A percentile compares a stretch with the other conserved stretches of the same genome.
Evolutionary conservation across 2,797 vertebrate species (phyloP).

Genomic region (Limnodromus scolopaceus): DNA sequence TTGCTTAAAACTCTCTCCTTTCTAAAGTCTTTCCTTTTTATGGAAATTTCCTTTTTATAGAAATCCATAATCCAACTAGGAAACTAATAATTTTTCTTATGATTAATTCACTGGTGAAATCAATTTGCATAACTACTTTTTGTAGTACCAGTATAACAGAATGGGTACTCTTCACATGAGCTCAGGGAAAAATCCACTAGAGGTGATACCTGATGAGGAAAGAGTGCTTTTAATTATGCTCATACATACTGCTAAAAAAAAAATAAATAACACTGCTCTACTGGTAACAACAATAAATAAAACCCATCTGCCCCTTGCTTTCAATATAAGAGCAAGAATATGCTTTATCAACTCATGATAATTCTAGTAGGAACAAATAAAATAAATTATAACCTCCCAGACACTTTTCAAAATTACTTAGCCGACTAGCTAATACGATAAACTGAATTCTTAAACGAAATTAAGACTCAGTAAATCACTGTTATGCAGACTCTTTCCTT

Average conservation of each 20-base stretch:
- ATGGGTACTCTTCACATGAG: neutral
- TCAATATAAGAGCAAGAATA: neutral
- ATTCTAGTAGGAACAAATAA: neutral
- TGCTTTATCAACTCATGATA: neutral
- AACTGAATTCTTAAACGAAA: neutral
- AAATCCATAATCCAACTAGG: neutral
- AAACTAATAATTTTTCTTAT: neutral
- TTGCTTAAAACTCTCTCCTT: neutral
- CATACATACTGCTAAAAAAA: neutral
- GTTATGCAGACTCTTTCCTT: neutral
- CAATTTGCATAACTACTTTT: neutral
- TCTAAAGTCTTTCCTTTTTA: neutral
- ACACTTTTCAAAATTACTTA: neutral
- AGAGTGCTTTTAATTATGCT: neutral
- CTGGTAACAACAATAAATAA: neutral
- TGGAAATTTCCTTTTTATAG: neutral
- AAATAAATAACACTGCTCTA: fast-evolving
- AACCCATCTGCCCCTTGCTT: neutral
- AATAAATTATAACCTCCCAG: neutral
- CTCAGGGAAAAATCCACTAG: neutral
- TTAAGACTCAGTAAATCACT: neutral
- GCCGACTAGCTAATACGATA: neutral
- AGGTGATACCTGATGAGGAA: neutral
- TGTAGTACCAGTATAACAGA: neutral
- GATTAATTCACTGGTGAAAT: neutral